A percentile compares a stretch with the other conserved stretches of the same genome.
These are phyloP conservation scores for Glossosoma conforme DNA, from an alignment of 1,140 invertebrate genomes.

Conservation along the genomic window DNA sequence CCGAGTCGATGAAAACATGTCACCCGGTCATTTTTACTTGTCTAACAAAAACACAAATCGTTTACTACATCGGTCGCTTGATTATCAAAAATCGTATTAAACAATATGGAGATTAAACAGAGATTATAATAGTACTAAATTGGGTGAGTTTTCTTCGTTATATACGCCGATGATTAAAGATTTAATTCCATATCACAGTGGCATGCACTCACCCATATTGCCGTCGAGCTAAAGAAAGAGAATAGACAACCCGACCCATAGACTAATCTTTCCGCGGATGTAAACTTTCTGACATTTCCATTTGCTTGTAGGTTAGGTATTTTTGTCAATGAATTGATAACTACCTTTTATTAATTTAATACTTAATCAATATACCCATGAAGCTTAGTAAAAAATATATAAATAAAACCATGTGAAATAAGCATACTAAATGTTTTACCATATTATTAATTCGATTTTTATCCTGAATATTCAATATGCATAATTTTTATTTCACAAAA, in stretches of 20 bases:
- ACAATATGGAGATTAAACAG: not conserved
- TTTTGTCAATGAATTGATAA: too few species aligned
- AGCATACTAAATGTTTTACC: too few species aligned
- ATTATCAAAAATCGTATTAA: not conserved
- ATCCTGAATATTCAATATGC: too few species aligned
- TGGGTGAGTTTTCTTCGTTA: not conserved
- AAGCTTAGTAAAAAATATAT: too few species aligned
- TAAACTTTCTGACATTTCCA: too few species aligned
- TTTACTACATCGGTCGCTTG: not conserved
- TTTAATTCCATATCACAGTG: slow-evolving; percentile 10
- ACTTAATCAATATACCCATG: too few species aligned
- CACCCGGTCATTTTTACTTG: not conserved
- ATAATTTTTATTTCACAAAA: too few species aligned
- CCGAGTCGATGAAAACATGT: slow-evolving; percentile 7
- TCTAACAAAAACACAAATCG: not conserved
- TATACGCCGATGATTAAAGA: slow-evolving; percentile 16
- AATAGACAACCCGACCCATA: slow-evolving; percentile 19
- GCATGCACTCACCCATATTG: slow-evolving; percentile 30
- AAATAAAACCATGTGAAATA: too few species aligned
- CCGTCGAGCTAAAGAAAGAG: slow-evolving; percentile 26
- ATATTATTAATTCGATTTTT: too few species aligned
- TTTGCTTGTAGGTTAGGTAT: too few species aligned
- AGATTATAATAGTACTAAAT: not conserved
- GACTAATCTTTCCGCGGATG: too few species aligned
- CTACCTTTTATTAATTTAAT: too few species aligned